Percentiles rank a stretch among this genome's conserved stretches.
phyloP scores from a whole-genome alignment of 2,888 invertebrate genomes.

The Lobophora halterata region DNA sequence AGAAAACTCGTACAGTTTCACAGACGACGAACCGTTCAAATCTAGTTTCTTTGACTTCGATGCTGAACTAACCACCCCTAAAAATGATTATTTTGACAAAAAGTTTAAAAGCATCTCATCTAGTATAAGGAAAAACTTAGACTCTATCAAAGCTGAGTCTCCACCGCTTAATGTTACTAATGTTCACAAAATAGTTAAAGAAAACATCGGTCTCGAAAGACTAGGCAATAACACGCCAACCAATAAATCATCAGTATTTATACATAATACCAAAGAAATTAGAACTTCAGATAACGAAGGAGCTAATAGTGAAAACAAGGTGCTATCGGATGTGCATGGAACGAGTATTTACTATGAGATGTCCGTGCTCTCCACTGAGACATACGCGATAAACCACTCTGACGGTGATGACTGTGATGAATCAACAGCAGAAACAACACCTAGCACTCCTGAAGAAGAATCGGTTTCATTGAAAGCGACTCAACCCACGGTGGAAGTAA shows the following conservation, averaged over 20 bases:
- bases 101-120: conserved; percentile 75
- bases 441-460: conserved; percentile 54
- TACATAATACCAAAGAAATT: conserved; percentile 79
- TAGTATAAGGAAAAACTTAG: conserved; percentile 76
- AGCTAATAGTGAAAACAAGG: conserved; percentile 60
- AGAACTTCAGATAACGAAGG: conserved; percentile 68
- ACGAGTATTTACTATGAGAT: conserved; percentile 77
- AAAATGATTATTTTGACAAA: conserved; percentile 76
- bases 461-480: conserved; percentile 47
- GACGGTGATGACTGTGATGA: conserved; percentile 71
- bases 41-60: conserved; percentile 64
- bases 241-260: conserved; percentile 71
- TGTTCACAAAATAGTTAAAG: conserved; percentile 50
- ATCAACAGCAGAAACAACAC: conserved; percentile 50
- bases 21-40: conserved; percentile 57
- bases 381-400: conserved; percentile 60
- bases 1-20: conserved; percentile 46
- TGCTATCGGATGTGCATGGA: conserved; percentile 71
- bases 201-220: conserved; percentile 65
- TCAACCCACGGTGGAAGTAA: conserved; percentile 37
- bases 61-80: conserved; percentile 76
- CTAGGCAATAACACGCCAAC: conserved; percentile 69
- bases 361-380: conserved; percentile 73
- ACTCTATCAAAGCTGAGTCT: conserved; percentile 52
- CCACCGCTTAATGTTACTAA: conserved; percentile 52